Percentiles rank a stretch among this genome's conserved stretches.
Conservation (phyloP, 2,113 vertebrate genomes). For the Chaetops frenatus region DNA sequence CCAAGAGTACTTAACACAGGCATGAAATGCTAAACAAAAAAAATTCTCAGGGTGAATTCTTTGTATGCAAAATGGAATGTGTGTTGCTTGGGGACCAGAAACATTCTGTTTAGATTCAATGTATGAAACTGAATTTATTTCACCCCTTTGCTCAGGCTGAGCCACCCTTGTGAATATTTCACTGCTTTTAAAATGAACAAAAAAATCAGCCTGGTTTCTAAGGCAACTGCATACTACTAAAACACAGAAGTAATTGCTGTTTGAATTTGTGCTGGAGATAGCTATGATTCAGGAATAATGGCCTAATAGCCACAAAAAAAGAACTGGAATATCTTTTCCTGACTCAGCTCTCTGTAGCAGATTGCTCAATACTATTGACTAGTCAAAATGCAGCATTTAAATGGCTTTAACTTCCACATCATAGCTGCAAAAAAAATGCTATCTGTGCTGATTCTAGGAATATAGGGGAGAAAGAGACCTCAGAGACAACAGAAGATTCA, state of each 20-base stretch:
- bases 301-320: background rate
- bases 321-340: background rate
- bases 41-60: background rate
- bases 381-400: conserved; percentile 4
- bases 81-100: background rate
- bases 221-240: background rate
- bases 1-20: background rate
- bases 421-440: background rate
- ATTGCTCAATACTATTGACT: conserved; percentile 20
- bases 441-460: background rate
- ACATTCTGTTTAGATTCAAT: background rate
- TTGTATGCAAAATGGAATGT: background rate
- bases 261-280: background rate
- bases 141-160: background rate
- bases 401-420: background rate
- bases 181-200: background rate
- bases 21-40: background rate
- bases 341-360: background rate
- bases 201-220: background rate
- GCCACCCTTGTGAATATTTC: background rate
- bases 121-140: background rate
- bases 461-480: background rate
- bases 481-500: background rate
- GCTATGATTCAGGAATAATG: background rate
- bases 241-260: background rate